Conservation (phyloP, 92 coral and sea anemone genomes). For the Epizoanthus fatuus region DNA sequence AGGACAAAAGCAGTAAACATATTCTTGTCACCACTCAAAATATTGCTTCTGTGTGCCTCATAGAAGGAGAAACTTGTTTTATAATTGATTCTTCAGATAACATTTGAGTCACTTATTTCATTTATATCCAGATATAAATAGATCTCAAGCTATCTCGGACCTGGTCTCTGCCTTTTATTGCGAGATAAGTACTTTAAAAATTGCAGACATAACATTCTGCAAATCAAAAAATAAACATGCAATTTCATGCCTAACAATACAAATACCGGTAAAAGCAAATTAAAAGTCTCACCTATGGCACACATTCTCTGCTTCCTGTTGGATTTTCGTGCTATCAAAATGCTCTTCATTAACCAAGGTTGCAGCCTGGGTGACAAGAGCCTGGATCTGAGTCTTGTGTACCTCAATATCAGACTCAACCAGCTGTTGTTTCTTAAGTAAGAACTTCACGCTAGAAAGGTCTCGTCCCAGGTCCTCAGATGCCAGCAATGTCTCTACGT, state of each 20-base stretch:
- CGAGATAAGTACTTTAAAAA: too few relatives aligned
- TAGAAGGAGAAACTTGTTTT: too few relatives aligned
- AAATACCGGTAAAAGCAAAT: too few relatives aligned
- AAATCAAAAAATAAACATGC: too few relatives aligned
- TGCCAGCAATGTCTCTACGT: conserved; percentile 87
- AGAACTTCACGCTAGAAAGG: conserved; percentile 91
- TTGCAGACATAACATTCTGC: too few relatives aligned
- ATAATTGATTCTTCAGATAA: too few relatives aligned
- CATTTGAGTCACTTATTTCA: neutral
- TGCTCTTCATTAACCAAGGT: conserved; percentile 79
- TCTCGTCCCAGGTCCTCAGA: conserved; percentile 92
- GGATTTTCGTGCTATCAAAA: conserved; percentile 79
- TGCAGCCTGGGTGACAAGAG: conserved; percentile 81
- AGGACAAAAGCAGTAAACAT: too few relatives aligned
- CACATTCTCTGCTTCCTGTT: conserved; percentile 68
- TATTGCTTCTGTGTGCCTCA: too few relatives aligned
- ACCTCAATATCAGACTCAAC: conserved; percentile 84
- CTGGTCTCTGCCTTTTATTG: too few relatives aligned
- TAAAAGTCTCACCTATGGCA: conserved; percentile 55
- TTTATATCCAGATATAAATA: conserved; percentile 25
- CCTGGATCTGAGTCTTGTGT: conserved; percentile 76
- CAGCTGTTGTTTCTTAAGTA: conserved; percentile 91
- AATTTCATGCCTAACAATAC: too few relatives aligned
- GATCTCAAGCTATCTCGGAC: too few relatives aligned
- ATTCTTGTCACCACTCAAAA: too few relatives aligned